Conservation (phyloP, 2,888 invertebrate genomes). For the Thymelicus sylvestris region DNA sequence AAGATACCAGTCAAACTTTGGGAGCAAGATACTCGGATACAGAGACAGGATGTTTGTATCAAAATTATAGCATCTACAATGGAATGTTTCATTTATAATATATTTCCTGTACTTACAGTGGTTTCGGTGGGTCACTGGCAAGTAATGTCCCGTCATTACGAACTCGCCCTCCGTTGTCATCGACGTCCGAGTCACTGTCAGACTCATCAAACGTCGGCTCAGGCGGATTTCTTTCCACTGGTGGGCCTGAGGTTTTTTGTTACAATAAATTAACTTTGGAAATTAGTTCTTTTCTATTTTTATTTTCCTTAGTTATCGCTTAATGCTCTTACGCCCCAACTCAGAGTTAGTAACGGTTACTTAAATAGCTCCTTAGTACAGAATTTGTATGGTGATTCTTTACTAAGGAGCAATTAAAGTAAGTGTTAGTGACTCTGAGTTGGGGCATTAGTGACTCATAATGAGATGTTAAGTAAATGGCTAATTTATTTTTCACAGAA, state of each 20-base stretch:
- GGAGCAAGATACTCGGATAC: not conserved
- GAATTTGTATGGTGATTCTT: no score
- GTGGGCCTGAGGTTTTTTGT: conserved; percentile 60
- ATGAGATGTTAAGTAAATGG: no score
- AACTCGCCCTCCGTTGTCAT: conserved; percentile 91
- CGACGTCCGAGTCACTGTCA: conserved; percentile 93
- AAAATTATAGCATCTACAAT: no score
- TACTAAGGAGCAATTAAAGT: no score
- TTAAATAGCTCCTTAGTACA: no score
- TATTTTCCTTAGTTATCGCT: no score
- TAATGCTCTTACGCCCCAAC: no score
- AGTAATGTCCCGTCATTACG: conserved; percentile 97
- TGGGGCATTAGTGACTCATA: no score
- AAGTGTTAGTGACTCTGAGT: no score
- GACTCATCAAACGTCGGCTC: conserved; percentile 89
- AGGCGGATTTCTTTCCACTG: conserved; percentile 84
- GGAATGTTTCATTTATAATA: not conserved
- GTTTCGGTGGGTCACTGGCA: conserved; percentile 98
- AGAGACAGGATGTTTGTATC: not conserved
- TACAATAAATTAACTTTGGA: not conserved
- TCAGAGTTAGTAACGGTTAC: no score
- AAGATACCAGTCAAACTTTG: not conserved
- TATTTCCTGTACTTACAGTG: conserved; percentile 90
- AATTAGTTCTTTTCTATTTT: no score
- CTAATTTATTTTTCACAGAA: no score